Evolutionary conservation across 2,888 invertebrate species (phyloP).

Genomic region (Chymomyza amoena): DNA sequence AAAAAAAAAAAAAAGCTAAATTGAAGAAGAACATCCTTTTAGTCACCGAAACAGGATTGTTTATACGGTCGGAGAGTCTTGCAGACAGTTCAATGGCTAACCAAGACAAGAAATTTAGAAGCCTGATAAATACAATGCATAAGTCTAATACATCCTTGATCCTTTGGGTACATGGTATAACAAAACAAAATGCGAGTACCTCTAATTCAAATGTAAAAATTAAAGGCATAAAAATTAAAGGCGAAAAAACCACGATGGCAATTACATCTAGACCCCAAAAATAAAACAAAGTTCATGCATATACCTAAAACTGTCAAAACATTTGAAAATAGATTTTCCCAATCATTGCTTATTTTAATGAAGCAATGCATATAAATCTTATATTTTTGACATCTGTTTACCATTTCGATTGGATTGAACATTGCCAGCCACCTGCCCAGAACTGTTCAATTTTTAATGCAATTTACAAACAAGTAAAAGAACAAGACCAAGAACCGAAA

Average conservation of each 20-base stretch:
- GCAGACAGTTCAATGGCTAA: too few relatives aligned
- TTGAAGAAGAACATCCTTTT: too few relatives aligned
- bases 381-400: neutral
- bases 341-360: neutral
- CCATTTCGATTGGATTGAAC: neutral
- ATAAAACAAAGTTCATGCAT: neutral
- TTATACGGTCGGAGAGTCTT: too few relatives aligned
- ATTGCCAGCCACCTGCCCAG: neutral
- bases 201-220: too few relatives aligned
- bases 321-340: neutral
- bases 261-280: neutral
- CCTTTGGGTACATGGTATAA: too few relatives aligned
- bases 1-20: too few relatives aligned
- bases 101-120: too few relatives aligned
- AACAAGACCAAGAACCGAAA: neutral
- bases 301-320: neutral
- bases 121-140: too few relatives aligned
- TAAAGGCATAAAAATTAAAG: too few relatives aligned
- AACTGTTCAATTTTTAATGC: slow-evolving; percentile 4
- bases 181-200: too few relatives aligned
- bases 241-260: neutral
- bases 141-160: too few relatives aligned
- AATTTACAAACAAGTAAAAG: slow-evolving; percentile 32
- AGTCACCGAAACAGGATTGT: too few relatives aligned
- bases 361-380: neutral